Evolutionary conservation across 2,888 invertebrate species (phyloP).

Genomic region (Eupelmus urozonus): DNA sequence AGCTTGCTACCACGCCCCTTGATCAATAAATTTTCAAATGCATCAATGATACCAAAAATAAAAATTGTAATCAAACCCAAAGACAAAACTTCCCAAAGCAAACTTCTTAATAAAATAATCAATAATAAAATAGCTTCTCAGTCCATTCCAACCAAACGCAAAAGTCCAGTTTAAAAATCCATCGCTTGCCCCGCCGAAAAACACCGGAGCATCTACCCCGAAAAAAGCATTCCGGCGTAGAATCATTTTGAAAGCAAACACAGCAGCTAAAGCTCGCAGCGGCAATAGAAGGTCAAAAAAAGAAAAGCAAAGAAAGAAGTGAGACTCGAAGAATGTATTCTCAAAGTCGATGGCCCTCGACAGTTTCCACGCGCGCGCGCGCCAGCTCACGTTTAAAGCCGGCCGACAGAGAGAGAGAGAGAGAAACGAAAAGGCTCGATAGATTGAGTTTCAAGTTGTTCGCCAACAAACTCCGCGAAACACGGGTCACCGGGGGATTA

Average conservation of each 20-base stretch:
- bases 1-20: too few species aligned
- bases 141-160: not conserved
- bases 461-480: constrained; percentile 66
- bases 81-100: too few species aligned
- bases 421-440: constrained; percentile 62
- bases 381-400: constrained; percentile 5
- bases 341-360: constrained; percentile 47
- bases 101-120: too few species aligned
- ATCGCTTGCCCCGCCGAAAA: too few species aligned
- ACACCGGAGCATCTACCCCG: too few species aligned
- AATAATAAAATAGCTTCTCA: too few species aligned
- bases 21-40: too few species aligned
- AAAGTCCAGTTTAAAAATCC: not conserved
- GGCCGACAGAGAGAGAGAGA: not conserved
- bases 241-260: constrained; percentile 42
- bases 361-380: constrained; percentile 4
- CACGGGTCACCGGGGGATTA: constrained; percentile 61
- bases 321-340: constrained; percentile 39
- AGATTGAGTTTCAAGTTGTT: constrained; percentile 73
- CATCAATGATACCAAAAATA: too few species aligned
- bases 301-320: constrained; percentile 26
- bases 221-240: constrained; percentile 16
- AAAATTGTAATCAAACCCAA: too few species aligned
- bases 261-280: constrained; percentile 9
- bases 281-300: constrained; percentile 50